Conservation (phyloP, 2,888 invertebrate genomes). For the Chydorus sphaericus region DNA sequence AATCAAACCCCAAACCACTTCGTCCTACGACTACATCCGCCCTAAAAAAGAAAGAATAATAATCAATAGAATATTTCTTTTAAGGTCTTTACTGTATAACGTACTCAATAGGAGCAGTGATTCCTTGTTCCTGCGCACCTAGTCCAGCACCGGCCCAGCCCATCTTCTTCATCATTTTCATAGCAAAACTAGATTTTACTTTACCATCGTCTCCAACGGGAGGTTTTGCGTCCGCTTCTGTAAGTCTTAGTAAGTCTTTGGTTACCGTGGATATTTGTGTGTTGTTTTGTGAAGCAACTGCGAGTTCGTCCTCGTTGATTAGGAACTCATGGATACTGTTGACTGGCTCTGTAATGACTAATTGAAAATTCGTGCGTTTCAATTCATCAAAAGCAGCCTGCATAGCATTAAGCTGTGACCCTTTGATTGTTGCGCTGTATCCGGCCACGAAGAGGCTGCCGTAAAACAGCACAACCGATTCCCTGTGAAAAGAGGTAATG, state of each 20-base stretch:
- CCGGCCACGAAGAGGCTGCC: background rate
- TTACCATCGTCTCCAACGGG: no score
- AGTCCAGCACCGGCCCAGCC: constrained; percentile 59
- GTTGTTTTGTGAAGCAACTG: background rate
- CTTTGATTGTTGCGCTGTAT: background rate
- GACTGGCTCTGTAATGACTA: background rate
- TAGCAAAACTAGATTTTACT: constrained; percentile 28
- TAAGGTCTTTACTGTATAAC: background rate
- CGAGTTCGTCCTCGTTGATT: background rate
- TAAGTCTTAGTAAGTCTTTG: background rate
- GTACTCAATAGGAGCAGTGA: constrained; percentile 42
- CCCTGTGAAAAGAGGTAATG: background rate
- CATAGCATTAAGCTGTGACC: background rate
- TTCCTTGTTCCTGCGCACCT: constrained; percentile 45
- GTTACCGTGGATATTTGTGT: background rate
- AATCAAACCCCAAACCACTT: background rate
- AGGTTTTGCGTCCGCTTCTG: background rate
- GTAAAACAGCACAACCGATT: background rate
- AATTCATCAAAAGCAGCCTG: background rate
- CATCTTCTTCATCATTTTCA: constrained; percentile 47
- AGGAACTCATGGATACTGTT: background rate
- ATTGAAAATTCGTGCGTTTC: background rate
- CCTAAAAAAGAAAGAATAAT: background rate
- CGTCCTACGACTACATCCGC: background rate
- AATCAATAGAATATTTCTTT: background rate